phyloP scores from a whole-genome alignment of 2,113 vertebrate species.

The Castor canadensis region DNA sequence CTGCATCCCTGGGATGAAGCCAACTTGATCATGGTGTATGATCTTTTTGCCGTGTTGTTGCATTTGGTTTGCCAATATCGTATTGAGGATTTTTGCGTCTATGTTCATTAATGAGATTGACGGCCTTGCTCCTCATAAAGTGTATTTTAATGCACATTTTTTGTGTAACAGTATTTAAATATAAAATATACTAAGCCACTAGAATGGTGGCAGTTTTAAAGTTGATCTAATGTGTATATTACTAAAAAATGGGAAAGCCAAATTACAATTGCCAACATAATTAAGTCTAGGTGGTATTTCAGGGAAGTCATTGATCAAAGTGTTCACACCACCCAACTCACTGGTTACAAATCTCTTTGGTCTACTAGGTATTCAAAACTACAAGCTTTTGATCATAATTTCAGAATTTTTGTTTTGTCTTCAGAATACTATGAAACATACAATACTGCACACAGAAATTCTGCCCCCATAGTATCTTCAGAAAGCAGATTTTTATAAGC shows the following conservation, averaged over 20 bases:
- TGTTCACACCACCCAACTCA: conserved; percentile 37
- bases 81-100: no score
- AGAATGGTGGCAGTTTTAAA: conserved; percentile 49
- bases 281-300: conserved; percentile 31
- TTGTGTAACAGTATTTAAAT: background rate
- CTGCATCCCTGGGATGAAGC: no score
- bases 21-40: no score
- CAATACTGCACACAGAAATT: conserved; percentile 4
- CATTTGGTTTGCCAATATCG: no score
- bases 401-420: background rate
- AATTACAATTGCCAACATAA: conserved; percentile 40
- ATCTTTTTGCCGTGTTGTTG: no score
- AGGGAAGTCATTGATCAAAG: conserved; percentile 62
- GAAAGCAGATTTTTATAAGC: background rate
- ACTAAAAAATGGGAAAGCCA: conserved; percentile 44
- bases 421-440: background rate
- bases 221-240: background rate
- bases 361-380: background rate
- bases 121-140: background rate
- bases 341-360: background rate
- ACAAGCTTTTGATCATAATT: background rate
- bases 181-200: conserved; percentile 11
- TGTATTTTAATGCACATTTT: background rate
- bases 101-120: no score
- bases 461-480: background rate